Conservation (phyloP, 2,888 invertebrate genomes). For the Parnassius glacialis region DNA sequence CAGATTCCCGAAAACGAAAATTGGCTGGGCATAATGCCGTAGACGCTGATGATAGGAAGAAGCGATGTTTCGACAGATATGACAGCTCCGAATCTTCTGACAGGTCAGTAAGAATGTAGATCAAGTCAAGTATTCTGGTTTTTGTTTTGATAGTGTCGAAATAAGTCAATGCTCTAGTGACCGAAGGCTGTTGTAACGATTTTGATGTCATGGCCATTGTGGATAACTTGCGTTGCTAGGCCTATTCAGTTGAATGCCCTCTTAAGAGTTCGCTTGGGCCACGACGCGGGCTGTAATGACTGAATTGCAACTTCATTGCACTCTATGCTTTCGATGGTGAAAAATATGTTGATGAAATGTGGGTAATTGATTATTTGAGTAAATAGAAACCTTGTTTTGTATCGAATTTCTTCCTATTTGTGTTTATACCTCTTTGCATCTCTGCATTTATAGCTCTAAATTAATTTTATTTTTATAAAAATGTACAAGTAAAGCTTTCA, state of each 20-base stretch:
- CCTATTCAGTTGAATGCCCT: constrained; percentile 71
- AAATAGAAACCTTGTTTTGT: too few species aligned
- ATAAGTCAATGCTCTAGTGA: constrained; percentile 78
- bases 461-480: too few species aligned
- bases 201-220: constrained; percentile 77
- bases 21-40: constrained; percentile 54
- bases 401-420: too few species aligned
- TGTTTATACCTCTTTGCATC: too few species aligned
- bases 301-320: constrained; percentile 36
- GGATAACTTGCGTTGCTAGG: constrained; percentile 58
- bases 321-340: constrained; percentile 38
- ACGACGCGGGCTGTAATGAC: constrained; percentile 48
- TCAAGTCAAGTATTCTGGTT: constrained; percentile 17
- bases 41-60: constrained; percentile 85
- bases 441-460: too few species aligned
- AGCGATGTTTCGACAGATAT: constrained; percentile 94
- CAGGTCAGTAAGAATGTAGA: constrained; percentile 83
- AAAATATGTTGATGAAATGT: not conserved
- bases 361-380: too few species aligned
- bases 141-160: constrained; percentile 54
- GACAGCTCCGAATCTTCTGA: constrained; percentile 97
- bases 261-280: constrained; percentile 45
- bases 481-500: too few species aligned
- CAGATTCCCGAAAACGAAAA: constrained; percentile 69
- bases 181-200: constrained; percentile 69